Evolutionary conservation across 2,888 invertebrate genomes (phyloP), one percentile per base, ranked within the genome.

Genomic region (Orchesella flavescens): DNA sequence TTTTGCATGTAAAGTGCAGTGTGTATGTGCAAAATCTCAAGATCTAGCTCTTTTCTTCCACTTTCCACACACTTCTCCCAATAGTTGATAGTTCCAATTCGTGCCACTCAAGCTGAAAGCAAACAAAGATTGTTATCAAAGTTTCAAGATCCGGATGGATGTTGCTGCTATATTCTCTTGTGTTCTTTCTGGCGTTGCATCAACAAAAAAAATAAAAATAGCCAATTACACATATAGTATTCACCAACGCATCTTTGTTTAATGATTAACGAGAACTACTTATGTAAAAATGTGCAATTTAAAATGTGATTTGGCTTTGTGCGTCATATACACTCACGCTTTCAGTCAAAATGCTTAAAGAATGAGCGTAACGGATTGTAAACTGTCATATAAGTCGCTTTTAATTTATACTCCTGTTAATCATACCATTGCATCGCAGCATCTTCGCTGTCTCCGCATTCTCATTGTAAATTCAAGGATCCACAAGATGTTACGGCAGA

Each of bases 131-230:
- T 34, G 2, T 34, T 34, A 34, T 34, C 34, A 34, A 34, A 34
- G 34, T 34, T 34, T 34, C n/a, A 34, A 7, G 7, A 34, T 34
- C 34, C 3, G 34, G 34, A 34, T 34, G 34, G 7, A 2, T 34
- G 34, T 34, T 34, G 34, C 34, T 34, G 34, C n/a, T n/a, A n/a
- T n/a, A n/a, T 34, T 34, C 19, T 65, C 55, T 63, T 59, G n/a
- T 65, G 46, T 49, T 49, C 65, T 76, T 49, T 49, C 65, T 76
- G 76, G 76, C 76, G 76, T 77, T 34, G 23, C 68, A 77, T 69
- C 77, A 77, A 69, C 69, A 23, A 23, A 12, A 23, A 12, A n/a
- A 69, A 77, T 61, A 77, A 77, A 77, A 77, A 77, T 77, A 77
- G 77, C 68, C 61, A 19, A 21, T 19, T 15, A 7, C n/a, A n/a